Conservation (phyloP, 2,797 vertebrate genomes). For the Vultur gryphus region DNA sequence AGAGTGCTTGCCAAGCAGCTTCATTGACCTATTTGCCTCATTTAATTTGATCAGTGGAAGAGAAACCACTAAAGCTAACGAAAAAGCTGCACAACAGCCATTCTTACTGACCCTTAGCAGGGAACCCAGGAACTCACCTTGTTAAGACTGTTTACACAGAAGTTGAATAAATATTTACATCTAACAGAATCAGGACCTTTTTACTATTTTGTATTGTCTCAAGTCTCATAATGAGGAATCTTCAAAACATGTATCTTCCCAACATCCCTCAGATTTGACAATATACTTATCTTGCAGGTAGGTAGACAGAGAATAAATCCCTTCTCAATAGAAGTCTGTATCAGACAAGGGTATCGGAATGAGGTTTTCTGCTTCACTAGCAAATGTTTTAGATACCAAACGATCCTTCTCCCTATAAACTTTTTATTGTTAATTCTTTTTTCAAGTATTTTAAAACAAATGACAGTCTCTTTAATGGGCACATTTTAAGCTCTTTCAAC, state of each 20-base stretch:
- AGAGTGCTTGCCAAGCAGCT: background rate
- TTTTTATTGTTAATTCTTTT: background rate
- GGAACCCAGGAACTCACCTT: background rate
- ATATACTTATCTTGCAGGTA: background rate
- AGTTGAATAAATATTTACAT: background rate
- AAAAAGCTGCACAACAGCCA: background rate
- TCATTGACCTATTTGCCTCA: background rate
- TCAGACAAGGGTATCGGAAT: background rate
- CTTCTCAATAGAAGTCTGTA: background rate
- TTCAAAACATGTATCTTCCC: background rate
- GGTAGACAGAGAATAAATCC: background rate
- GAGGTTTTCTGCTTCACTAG: background rate
- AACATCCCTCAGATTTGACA: background rate
- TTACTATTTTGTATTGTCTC: background rate
- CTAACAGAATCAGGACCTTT: background rate
- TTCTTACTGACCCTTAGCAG: background rate
- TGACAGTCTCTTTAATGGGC: rapidly evolving
- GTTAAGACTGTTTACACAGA: background rate
- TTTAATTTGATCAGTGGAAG: background rate
- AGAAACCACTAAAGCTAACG: background rate
- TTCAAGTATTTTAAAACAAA: background rate
- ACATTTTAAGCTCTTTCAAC: background rate
- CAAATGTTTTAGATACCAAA: background rate
- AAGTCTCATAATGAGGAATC: background rate
- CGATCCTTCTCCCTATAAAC: rapidly evolving